Percentiles rank a stretch among this genome's conserved stretches.
Conservation (phyloP, 92 coral and sea anemone genomes). For the Palythoa caribaeorum region DNA sequence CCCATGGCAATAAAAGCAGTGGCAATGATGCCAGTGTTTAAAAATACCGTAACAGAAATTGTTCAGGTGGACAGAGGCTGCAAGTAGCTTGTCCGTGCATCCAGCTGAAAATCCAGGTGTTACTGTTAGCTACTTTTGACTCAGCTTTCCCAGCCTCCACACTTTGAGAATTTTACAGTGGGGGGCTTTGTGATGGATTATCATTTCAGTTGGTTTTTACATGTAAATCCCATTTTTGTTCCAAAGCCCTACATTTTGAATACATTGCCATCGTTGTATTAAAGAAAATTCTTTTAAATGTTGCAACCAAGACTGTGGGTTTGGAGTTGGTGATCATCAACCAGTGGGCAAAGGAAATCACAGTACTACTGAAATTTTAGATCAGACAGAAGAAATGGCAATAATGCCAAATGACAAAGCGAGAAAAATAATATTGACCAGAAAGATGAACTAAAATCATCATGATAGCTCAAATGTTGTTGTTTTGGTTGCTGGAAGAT, state of each 20-base stretch:
- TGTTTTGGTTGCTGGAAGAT: too few species aligned
- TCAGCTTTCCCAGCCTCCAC: not conserved
- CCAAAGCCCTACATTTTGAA: not conserved
- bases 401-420: too few species aligned
- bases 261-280: too few species aligned
- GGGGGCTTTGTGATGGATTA: not conserved
- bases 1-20: slow-evolving; percentile 5
- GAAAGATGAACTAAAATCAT: too few species aligned
- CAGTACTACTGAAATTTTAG: too few species aligned
- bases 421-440: too few species aligned
- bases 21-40: not conserved
- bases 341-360: too few species aligned
- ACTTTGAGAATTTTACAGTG: not conserved
- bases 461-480: too few species aligned
- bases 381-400: too few species aligned
- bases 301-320: too few species aligned
- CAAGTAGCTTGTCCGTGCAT: not conserved
- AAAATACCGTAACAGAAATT: not conserved
- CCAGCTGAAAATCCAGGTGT: not conserved
- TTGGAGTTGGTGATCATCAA: too few species aligned
- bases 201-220: not conserved
- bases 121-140: not conserved
- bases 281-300: too few species aligned
- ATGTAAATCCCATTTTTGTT: not conserved
- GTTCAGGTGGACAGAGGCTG: not conserved